Percentiles rank a stretch among this genome's conserved stretches.
These are phyloP conservation scores for Dendrolimus pini DNA, from an alignment of 2,888 invertebrate genomes.

Conservation along the genomic window DNA sequence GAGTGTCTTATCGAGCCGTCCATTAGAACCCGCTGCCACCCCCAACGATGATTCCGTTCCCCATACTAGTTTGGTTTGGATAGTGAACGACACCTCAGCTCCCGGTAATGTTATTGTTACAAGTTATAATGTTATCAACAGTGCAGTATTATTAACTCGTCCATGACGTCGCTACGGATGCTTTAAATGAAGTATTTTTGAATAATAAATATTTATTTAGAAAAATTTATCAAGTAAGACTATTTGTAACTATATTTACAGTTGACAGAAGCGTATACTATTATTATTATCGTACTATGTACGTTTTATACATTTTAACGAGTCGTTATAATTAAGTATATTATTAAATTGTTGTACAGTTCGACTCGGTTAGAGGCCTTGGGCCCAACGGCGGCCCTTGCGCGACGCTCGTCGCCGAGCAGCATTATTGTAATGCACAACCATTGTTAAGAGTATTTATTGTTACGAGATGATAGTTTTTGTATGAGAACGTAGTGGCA, in stretches of 20 bases:
- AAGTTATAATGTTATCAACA: background rate
- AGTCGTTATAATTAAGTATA: background rate
- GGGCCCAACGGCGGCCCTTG: too few species aligned
- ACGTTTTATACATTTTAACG: slow-evolving; percentile 8
- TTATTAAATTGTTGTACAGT: too few species aligned
- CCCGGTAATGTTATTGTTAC: too few species aligned
- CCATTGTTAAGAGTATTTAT: slow-evolving; percentile 6
- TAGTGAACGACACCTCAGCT: too few species aligned
- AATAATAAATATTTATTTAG: slow-evolving; percentile 32
- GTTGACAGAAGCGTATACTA: slow-evolving; percentile 8
- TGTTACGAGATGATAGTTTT: slow-evolving; percentile 11
- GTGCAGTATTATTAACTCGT: slow-evolving; percentile 10
- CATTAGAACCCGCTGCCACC: slow-evolving; percentile 21
- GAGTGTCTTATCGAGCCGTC: slow-evolving; percentile 38
- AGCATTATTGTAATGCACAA: background rate
- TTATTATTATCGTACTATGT: slow-evolving; percentile 23
- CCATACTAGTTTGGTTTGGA: too few species aligned
- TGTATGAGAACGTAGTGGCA: background rate
- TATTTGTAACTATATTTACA: slow-evolving; percentile 23
- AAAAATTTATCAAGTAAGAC: slow-evolving; percentile 23
- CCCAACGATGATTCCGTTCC: slow-evolving; percentile 2
- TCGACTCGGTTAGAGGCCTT: too few species aligned
- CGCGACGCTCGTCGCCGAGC: too few species aligned
- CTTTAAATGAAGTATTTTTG: slow-evolving; percentile 31
- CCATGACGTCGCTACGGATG: slow-evolving; percentile 8